Percentiles rank a stretch among this genome's conserved stretches.
These are phyloP conservation scores for Hydra vulgaris DNA, from an alignment of 30 jellyfish, hydroid and myxozoan species.

Conservation along the genomic window DNA sequence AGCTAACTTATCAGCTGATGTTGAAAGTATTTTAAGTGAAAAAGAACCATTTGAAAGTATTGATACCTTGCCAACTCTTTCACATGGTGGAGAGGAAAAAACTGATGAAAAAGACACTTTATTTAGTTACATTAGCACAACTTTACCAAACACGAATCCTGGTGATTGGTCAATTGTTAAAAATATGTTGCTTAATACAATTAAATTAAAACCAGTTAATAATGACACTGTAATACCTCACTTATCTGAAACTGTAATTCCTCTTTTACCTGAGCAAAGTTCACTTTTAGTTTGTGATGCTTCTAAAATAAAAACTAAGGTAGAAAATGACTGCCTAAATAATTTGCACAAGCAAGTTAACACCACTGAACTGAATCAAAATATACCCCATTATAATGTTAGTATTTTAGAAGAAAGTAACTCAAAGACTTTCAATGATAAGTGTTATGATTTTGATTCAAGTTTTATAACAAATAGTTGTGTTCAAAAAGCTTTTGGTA, in stretches of 20 bases:
- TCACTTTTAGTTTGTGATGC: too few species aligned
- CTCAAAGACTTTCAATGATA: not conserved
- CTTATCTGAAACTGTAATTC: not conserved
- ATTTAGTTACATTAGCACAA: not conserved
- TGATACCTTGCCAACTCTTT: not conserved
- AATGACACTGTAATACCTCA: too few species aligned
- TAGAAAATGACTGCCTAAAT: too few species aligned
- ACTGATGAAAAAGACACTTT: not conserved
- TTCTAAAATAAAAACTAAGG: too few species aligned
- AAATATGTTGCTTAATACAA: conserved; percentile 16
- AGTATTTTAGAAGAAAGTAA: not conserved
- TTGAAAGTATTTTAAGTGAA: not conserved
- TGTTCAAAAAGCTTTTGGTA: not conserved
- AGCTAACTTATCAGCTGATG: conserved; percentile 2
- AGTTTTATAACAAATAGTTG: not conserved
- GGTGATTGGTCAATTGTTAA: conserved; percentile 33
- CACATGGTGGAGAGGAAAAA: too few species aligned
- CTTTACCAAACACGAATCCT: conserved; percentile 23
- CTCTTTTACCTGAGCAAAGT: not conserved
- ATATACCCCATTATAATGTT: not conserved
- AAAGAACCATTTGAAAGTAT: not conserved
- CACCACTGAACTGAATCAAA: not conserved
- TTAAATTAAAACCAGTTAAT: not conserved
- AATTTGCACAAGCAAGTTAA: too few species aligned
- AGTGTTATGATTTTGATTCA: not conserved